These are phyloP conservation scores for Palythoa grandiflora DNA, from an alignment of 92 coral and sea anemone genomes.

Conservation along the genomic window DNA sequence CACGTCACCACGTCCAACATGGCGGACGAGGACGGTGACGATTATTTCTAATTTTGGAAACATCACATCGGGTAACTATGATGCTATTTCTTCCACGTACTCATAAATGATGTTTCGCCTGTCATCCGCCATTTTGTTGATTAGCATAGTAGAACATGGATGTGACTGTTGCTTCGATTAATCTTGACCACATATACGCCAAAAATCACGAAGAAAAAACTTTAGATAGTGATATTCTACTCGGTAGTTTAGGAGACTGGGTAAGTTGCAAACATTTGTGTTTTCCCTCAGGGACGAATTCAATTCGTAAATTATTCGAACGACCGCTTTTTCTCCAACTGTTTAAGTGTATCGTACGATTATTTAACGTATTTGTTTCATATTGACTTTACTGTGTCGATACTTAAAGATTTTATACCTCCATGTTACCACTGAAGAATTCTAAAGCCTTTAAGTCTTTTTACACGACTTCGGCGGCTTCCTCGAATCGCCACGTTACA, in stretches of 20 bases:
- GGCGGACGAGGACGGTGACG: slow-evolving; percentile 69
- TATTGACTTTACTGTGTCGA: too few species aligned
- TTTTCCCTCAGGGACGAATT: not conserved
- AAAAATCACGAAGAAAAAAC: slow-evolving; percentile 41
- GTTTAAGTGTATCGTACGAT: not conserved
- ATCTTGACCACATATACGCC: slow-evolving; percentile 86
- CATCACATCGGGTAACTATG: slow-evolving; percentile 17
- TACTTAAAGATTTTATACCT: too few species aligned
- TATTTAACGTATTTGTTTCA: not conserved
- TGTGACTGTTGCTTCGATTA: slow-evolving; percentile 71
- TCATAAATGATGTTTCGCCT: slow-evolving; percentile 48
- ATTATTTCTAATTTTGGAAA: slow-evolving; percentile 70
- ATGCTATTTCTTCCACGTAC: slow-evolving; percentile 80
- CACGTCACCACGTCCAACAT: slow-evolving; percentile 91
- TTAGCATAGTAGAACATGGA: slow-evolving; percentile 65
- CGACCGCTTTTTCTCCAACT: not conserved
- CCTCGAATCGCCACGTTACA: slow-evolving; percentile 5
- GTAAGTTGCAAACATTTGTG: not conserved
- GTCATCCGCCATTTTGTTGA: slow-evolving; percentile 36
- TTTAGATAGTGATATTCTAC: slow-evolving; percentile 29
- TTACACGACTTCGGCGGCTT: not conserved
- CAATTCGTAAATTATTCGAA: not conserved
- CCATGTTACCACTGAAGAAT: not conserved
- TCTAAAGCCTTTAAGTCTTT: too few species aligned
- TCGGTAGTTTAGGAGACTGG: slow-evolving; percentile 35